These are phyloP conservation scores for Amphiduros pacificus DNA, from an alignment of 2,888 invertebrate species.

Conservation along the genomic window DNA sequence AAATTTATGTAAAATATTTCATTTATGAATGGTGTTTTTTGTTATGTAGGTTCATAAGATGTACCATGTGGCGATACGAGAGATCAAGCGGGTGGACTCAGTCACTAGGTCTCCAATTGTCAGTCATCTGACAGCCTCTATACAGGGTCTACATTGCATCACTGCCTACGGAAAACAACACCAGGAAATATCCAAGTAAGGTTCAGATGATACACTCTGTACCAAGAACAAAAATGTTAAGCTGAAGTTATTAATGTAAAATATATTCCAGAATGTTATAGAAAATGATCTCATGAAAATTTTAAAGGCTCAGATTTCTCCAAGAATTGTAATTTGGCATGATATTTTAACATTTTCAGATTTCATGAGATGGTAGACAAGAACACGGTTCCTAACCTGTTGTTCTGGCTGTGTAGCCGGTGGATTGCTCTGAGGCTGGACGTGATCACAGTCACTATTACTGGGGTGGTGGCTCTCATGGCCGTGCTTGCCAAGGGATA, in stretches of 20 bases:
- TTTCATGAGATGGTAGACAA: slow-evolving; percentile 63
- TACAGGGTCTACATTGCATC: slow-evolving; percentile 67
- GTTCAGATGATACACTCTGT: too few relatives aligned
- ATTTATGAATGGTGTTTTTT: too few relatives aligned
- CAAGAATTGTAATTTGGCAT: too few relatives aligned
- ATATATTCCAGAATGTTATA: too few relatives aligned
- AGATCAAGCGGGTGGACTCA: slow-evolving; percentile 62
- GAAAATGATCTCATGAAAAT: too few relatives aligned
- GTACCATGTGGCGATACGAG: slow-evolving; percentile 56
- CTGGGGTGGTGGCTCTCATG: slow-evolving; percentile 61
- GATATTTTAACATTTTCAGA: too few relatives aligned
- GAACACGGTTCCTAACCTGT: slow-evolving; percentile 62
- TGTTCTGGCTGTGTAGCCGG: slow-evolving; percentile 60
- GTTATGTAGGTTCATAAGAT: slow-evolving; percentile 34
- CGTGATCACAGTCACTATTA: slow-evolving; percentile 56
- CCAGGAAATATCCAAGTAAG: slow-evolving; percentile 61
- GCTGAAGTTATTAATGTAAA: too few relatives aligned
- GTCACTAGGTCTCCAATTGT: slow-evolving; percentile 66
- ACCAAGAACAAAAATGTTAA: too few relatives aligned
- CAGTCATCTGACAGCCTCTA: slow-evolving; percentile 65
- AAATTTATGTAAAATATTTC: too few relatives aligned
- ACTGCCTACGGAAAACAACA: slow-evolving; percentile 66
- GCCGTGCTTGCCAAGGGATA: slow-evolving; percentile 58
- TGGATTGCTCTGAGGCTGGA: slow-evolving; percentile 60
- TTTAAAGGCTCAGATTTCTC: too few relatives aligned